Evolutionary conservation across 2,797 vertebrate genomes (phyloP), one percentile per base, ranked within the genome.

Genomic region (Phalloptychus januarius): DNA sequence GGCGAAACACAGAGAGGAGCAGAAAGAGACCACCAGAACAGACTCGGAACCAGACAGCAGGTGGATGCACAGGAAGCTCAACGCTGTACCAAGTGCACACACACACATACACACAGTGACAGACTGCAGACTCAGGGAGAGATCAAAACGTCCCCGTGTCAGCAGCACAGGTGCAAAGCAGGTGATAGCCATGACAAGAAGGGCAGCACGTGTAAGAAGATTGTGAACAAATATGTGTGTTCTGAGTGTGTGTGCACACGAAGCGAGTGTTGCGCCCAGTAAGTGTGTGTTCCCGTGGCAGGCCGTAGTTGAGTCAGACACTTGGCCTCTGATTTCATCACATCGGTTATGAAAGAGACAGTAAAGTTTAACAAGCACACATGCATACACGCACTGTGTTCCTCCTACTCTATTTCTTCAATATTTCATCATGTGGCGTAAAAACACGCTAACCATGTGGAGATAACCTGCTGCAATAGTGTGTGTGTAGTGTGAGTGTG

Each of bases 281-380:
- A 4, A 73, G 81, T 81, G 79, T 85, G 91, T 86, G 88, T 89
- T 88, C 82, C 73, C 71, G 72, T 82, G 86, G 82, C 87, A 87
- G 91, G 86, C 91, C 89, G 77, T 87, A 86, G 91, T 95, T 94
- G 94, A 95, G 88, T 95, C 94, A 95, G 89, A 90, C 86, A 89
- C 93, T 94, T 94, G 94, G 92, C 93, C 92, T 92, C 89, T 94
- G 92, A 94, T 95, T 96, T 95, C 94, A 95, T 95, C 95, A 95
- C 93, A 82, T 89, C 77, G 88, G 93, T 95, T 95, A 95, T 95
- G 91, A 92, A 95, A 95, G 91, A 93, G 84, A 92, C 93, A 94
- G 90, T 90, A 93, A 89, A 93, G 84, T 92, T 93, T 88, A 89
- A 92, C 83, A 45, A 75, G 71, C 83, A 82, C 83, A 74, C 81